phyloP scores from a whole-genome alignment of 1,140 invertebrate species.

The Medauroidea extradentata region DNA sequence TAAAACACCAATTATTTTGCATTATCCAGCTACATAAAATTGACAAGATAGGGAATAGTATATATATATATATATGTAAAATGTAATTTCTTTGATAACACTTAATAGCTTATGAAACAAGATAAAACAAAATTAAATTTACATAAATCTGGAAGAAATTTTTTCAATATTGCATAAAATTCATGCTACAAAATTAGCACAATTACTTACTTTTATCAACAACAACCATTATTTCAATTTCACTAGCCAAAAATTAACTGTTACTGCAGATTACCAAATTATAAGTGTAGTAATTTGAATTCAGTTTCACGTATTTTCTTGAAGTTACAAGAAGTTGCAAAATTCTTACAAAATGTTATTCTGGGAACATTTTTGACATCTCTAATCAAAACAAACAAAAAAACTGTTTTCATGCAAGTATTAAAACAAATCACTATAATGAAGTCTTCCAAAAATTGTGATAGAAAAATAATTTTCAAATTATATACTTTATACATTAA shows the following conservation, averaged over 20 bases:
- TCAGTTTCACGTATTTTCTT: too few relatives aligned
- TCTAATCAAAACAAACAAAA: too few relatives aligned
- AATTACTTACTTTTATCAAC: neutral
- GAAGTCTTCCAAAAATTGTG: too few relatives aligned
- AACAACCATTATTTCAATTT: neutral
- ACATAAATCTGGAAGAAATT: neutral
- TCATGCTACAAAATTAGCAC: neutral
- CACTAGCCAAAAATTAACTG: neutral
- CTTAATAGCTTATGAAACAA: neutral
- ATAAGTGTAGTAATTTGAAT: too few relatives aligned
- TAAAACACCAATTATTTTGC: constrained; percentile 5
- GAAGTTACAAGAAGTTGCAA: too few relatives aligned
- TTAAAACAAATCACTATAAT: too few relatives aligned
- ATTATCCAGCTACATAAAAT: constrained; percentile 10
- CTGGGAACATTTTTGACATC: too few relatives aligned
- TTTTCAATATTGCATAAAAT: neutral
- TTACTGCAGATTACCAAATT: too few relatives aligned
- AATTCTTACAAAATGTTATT: too few relatives aligned
- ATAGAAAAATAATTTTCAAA: too few relatives aligned
- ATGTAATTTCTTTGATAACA: neutral
- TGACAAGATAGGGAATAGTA: constrained; percentile 14
- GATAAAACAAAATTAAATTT: neutral
- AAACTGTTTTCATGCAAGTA: too few relatives aligned
- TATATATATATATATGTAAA: neutral
- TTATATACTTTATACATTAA: too few relatives aligned